Evolutionary conservation across 1,140 invertebrate species (phyloP).

Genomic region (Babylonia areolata): DNA sequence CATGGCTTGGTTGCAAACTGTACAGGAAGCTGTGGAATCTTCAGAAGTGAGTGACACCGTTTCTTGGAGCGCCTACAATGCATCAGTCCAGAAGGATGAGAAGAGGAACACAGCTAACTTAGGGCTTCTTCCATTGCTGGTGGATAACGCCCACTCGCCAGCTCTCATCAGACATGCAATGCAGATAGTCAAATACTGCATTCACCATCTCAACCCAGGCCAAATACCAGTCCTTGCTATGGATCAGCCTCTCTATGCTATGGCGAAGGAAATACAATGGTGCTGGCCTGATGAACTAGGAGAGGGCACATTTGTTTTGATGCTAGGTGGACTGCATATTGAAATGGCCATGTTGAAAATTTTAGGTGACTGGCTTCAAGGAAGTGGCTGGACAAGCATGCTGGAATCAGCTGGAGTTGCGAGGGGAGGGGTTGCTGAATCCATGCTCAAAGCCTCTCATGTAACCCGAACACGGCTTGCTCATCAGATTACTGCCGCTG

Average conservation of each 20-base stretch:
- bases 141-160: conserved; percentile 41
- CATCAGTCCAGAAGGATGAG: neutral
- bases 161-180: conserved; percentile 53
- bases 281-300: conserved; percentile 40
- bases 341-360: conserved; percentile 41
- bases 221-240: conserved; percentile 53
- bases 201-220: conserved; percentile 53
- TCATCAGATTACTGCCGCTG: neutral
- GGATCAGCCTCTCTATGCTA: conserved; percentile 57
- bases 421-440: conserved; percentile 34
- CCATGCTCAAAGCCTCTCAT: conserved; percentile 35
- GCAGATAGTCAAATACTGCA: conserved; percentile 44
- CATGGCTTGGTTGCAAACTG: neutral
- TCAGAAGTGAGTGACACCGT: neutral
- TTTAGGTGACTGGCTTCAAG: conserved; percentile 29
- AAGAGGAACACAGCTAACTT: conserved; percentile 13
- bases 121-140: conserved; percentile 41
- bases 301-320: conserved; percentile 46
- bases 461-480: neutral
- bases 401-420: conserved; percentile 26
- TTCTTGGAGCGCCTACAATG: conserved; percentile 41
- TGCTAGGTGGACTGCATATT: conserved; percentile 44
- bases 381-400: conserved; percentile 39
- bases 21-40: neutral
- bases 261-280: conserved; percentile 59